phyloP scores from a whole-genome alignment of 1,140 invertebrate genomes.

The Adelges cooleyi region DNA sequence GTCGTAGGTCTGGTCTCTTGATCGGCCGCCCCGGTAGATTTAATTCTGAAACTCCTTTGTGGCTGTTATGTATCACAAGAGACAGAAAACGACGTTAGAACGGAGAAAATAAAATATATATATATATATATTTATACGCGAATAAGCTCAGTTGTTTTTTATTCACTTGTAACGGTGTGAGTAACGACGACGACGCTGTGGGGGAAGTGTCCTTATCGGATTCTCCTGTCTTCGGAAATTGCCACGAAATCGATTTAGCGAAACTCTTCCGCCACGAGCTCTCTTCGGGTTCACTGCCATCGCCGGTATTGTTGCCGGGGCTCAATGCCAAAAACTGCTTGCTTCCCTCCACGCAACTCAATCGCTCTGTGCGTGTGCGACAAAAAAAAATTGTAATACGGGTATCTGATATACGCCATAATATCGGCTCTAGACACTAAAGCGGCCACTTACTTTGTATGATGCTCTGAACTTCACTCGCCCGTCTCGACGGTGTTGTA shows the following conservation, averaged over 20 bases:
- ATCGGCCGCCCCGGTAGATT: slow-evolving; percentile 4
- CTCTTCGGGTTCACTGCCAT: slow-evolving; percentile 6
- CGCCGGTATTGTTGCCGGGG: slow-evolving; percentile 1
- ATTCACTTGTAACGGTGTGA: slow-evolving; percentile 18
- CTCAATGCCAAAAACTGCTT: slow-evolving; percentile 14
- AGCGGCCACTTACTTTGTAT: slow-evolving; percentile 15
- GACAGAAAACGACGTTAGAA: too few species aligned
- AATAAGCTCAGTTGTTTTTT: background rate
- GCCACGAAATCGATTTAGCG: slow-evolving; percentile 24
- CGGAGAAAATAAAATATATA: too few species aligned
- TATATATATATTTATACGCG: too few species aligned
- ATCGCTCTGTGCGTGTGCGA: background rate
- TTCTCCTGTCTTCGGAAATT: slow-evolving; percentile 24
- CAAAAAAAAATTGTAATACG: background rate
- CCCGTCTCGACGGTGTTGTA: slow-evolving; percentile 9
- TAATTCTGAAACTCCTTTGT: slow-evolving; percentile 21
- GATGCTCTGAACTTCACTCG: slow-evolving; percentile 16
- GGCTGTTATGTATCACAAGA: slow-evolving; percentile 1
- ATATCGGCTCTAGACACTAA: background rate
- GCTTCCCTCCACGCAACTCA: slow-evolving; percentile 22
- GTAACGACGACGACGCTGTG: slow-evolving; percentile 21
- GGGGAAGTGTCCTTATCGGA: slow-evolving; percentile 13
- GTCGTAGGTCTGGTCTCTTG: slow-evolving; percentile 19
- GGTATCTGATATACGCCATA: too few species aligned
- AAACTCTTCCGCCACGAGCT: slow-evolving; percentile 25